A percentile compares a stretch with the other conserved stretches of the same genome.
phyloP scores from a whole-genome alignment of 2,888 invertebrate species.

The Artemia sinica region DNA sequence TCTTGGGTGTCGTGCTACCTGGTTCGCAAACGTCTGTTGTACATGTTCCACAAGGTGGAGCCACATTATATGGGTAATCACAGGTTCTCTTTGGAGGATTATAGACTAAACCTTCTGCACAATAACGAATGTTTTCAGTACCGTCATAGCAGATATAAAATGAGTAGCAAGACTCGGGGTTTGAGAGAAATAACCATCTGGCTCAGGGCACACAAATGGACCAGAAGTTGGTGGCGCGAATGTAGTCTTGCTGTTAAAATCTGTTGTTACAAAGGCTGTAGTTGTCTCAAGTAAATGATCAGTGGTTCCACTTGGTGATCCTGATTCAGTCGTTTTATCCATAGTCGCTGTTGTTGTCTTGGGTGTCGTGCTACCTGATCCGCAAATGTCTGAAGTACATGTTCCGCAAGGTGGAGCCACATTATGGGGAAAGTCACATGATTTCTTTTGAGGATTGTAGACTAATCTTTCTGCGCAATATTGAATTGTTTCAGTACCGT shows the following conservation, averaged over 20 bases:
- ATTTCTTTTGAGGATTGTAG: background rate
- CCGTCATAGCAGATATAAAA: slow-evolving; percentile 4
- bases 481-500: background rate
- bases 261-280: too few relatives aligned
- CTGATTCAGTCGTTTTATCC: too few relatives aligned
- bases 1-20: background rate
- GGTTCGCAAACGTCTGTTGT: too few relatives aligned
- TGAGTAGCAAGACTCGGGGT: background rate
- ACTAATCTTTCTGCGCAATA: background rate
- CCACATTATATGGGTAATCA: background rate
- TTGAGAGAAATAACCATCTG: background rate
- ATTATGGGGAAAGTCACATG: background rate
- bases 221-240: too few relatives aligned
- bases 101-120: background rate
- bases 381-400: background rate
- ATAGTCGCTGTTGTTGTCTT: too few relatives aligned
- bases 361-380: too few relatives aligned
- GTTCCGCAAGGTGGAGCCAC: background rate
- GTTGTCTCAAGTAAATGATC: too few relatives aligned
- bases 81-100: background rate
- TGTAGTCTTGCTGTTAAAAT: too few relatives aligned
- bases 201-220: background rate
- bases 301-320: too few relatives aligned
- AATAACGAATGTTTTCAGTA: background rate
- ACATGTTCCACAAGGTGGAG: slow-evolving; percentile 3